These are phyloP conservation scores for Reinhardtius hippoglossoides DNA, from an alignment of 2,113 vertebrate genomes.

Conservation along the genomic window DNA sequence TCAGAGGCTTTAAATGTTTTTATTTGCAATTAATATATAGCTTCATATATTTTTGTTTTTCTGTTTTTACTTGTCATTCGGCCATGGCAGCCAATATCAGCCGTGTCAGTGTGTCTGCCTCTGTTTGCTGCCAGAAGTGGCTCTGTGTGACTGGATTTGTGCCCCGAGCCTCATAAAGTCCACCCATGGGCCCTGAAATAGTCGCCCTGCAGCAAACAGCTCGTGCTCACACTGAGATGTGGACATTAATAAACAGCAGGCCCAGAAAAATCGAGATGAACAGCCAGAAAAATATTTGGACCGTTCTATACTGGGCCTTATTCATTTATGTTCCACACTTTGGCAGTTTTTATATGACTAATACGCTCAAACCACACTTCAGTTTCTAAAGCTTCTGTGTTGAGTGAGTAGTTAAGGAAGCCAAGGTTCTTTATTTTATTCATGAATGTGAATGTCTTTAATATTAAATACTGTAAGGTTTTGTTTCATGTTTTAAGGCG, in stretches of 20 bases:
- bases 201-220: constrained; percentile 17
- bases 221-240: constrained; percentile 20
- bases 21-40: background rate
- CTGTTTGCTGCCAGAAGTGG: constrained; percentile 20
- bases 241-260: constrained; percentile 19
- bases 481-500: background rate
- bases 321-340: background rate
- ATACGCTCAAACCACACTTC: background rate
- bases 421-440: background rate
- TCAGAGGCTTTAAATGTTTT: constrained; percentile 2
- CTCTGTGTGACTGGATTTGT: constrained; percentile 50
- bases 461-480: background rate
- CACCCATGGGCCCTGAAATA: constrained; percentile 35
- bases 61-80: background rate
- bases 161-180: constrained; percentile 58
- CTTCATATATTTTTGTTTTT: constrained; percentile 4
- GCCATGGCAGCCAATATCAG: background rate
- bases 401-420: background rate
- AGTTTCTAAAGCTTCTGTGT: constrained; percentile 2
- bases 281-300: constrained; percentile 4
- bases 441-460: background rate
- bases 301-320: background rate
- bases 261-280: background rate
- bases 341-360: background rate
- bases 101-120: background rate